Base-by-base conservation (phyloP, 1,140 invertebrate genomes). In the Drosophila kepulauana region DNA sequence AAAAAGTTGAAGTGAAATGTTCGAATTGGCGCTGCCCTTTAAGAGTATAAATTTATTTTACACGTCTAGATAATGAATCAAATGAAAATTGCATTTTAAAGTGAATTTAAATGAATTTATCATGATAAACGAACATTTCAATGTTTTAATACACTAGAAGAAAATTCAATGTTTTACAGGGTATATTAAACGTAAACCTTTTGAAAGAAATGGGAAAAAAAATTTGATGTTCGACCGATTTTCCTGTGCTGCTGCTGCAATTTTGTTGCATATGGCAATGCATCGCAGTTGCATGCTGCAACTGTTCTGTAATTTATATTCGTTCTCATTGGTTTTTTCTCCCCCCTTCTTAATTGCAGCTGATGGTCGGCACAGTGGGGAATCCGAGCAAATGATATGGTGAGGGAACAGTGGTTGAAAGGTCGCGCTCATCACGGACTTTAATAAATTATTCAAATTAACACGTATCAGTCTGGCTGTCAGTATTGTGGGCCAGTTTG, bases 391-490 rank as follows among this genome's bases (percentile, higher is more conserved):
- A 70, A 64, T 58, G 15, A 67, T 67, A 58, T 45, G 62, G 15
- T 8, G 68, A 11, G 38, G 43, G 58, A 16, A 52, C 66, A 73
- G 68, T 66, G 69, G 78, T 73, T 90, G 85, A 89, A 79, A 90
- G 86, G 78, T 85, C 68, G 78, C 78, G 68, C 85, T 90, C 85
- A 89, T 90, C 86, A 89, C 63, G 78, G 69, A 75, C 75, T 85
- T 89, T 89, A 89, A 89, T 89, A 89, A 89, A 89, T 89, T 89
- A 89, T 89, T 89, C 86, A 89, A 89, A 89, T 89, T 89, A 89
- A 89, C 86, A 89, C 86, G 72, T 81, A 70, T 84, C 77, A 73
- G 71, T 67, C 82, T 45, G 72, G 58, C 66, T 57, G 48, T 56
- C 64, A 33, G n/a, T 7, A 38, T 30, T 25, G 10, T 49, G 49